Base-by-base conservation (phyloP, 2,797 vertebrate species). In the Poecilia wingei region DNA sequence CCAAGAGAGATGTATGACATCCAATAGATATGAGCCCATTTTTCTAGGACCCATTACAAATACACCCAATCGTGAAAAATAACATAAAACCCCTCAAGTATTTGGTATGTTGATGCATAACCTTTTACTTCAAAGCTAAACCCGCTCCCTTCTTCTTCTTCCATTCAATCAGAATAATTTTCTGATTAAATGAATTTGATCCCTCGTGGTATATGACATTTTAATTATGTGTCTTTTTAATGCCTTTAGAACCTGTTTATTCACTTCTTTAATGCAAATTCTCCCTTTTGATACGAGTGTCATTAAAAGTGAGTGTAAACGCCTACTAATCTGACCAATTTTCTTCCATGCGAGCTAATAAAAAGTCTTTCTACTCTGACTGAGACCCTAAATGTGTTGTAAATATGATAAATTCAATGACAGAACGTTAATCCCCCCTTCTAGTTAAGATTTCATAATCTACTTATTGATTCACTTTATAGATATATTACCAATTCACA, bases 171-270 rank as follows among this genome's bases (percentile, higher is more conserved):
- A 59, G 53, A 84, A 83, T 78, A 31, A 78, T 88, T 87, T 86
- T 92, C 76, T 82, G 84, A 92, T 93, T 83, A 83, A 87, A 90
- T 82, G 33, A 91, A 84, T 87, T 82, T 83, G 81, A 79, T 86
- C 72, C 49, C 83, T 78, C 61, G 47, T 80, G 85, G 57, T 84
- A 87, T 88, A 82, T 90, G 90, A 89, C 85, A 82, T 87, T 92
- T 86, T 91, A 91, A 93, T 89, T 79, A 87, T 75, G 64, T 75
- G 59, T 20, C 43, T 72, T 78, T 86, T 85, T 87, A 79, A 59
- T 74, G 72, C 61, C 84, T 92, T 90, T 88, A 88, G 82, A 85
- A 74, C 69, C 70, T 75, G 72, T 84, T 92, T 93, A 85, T 88
- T 90, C 74, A 61, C 78, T 51, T 84, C 77, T 80, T 90, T 87